A percentile compares a stretch with the other conserved stretches of the same genome.
Evolutionary conservation across 2,797 vertebrate species (phyloP).

Genomic region (Vultur gryphus): DNA sequence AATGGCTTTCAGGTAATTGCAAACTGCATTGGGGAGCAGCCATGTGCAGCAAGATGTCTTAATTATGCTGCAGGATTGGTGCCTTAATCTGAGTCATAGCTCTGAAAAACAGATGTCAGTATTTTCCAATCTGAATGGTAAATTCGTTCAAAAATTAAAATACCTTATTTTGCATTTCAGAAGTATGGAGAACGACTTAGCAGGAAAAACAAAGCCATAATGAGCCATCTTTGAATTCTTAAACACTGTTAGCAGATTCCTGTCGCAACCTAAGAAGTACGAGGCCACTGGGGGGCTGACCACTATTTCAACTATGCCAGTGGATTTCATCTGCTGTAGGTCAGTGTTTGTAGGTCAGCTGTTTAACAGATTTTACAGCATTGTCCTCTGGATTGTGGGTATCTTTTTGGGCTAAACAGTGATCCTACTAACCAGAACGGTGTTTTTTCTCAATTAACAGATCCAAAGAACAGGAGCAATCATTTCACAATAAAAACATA

Average conservation of each 20-base stretch:
- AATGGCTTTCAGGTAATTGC: not conserved
- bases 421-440: not conserved
- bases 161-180: not conserved
- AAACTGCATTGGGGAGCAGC: not conserved
- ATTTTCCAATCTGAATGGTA: not conserved
- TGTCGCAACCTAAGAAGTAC: not conserved
- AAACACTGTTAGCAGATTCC: not conserved
- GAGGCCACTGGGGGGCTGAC: not conserved
- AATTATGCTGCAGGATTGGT: not conserved
- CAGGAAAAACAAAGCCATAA: not conserved
- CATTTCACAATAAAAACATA: not conserved
- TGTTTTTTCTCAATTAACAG: not conserved
- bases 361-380: not conserved
- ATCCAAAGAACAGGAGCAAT: not conserved
- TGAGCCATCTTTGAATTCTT: not conserved
- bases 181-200: not conserved
- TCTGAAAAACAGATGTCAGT: not conserved
- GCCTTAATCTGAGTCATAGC: not conserved
- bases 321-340: not conserved
- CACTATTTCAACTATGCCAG: not conserved
- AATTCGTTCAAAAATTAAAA: not conserved
- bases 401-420: not conserved
- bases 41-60: not conserved
- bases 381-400: not conserved
- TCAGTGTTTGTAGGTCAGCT: not conserved